phyloP scores from a whole-genome alignment of 2,113 vertebrate species.

The Pelecanoides urinatrix region DNA sequence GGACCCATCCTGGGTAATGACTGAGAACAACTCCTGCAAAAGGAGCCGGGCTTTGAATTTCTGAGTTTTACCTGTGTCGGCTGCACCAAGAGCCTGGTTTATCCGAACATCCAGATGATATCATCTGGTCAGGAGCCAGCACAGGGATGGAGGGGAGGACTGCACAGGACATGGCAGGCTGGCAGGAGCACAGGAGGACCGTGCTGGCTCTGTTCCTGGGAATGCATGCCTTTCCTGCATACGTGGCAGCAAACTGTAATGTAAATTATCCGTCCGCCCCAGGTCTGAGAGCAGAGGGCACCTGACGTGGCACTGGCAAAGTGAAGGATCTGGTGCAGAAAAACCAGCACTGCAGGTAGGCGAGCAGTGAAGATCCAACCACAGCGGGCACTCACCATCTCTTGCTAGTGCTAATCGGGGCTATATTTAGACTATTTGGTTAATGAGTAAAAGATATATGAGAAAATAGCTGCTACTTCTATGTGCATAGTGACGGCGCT shows the following conservation, averaged over 20 bases:
- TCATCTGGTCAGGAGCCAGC: background rate
- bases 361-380: background rate
- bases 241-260: background rate
- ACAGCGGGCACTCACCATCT: background rate
- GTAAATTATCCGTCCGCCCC: accelerated
- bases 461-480: slow-evolving; percentile 9
- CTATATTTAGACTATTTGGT: slow-evolving; percentile 22
- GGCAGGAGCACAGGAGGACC: accelerated
- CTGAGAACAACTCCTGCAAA: background rate
- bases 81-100: background rate
- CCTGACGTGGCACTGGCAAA: background rate
- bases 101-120: accelerated
- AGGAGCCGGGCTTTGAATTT: background rate
- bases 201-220: background rate
- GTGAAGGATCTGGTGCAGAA: background rate
- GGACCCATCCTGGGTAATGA: background rate
- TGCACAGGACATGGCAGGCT: accelerated
- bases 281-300: background rate
- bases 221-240: background rate
- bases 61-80: background rate
- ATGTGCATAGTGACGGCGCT: background rate
- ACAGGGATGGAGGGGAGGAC: background rate
- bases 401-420: background rate
- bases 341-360: background rate
- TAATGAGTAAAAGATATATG: slow-evolving; percentile 4